phyloP scores from a whole-genome alignment of 2,113 vertebrate genomes.

The Bubo scandiacus region DNA sequence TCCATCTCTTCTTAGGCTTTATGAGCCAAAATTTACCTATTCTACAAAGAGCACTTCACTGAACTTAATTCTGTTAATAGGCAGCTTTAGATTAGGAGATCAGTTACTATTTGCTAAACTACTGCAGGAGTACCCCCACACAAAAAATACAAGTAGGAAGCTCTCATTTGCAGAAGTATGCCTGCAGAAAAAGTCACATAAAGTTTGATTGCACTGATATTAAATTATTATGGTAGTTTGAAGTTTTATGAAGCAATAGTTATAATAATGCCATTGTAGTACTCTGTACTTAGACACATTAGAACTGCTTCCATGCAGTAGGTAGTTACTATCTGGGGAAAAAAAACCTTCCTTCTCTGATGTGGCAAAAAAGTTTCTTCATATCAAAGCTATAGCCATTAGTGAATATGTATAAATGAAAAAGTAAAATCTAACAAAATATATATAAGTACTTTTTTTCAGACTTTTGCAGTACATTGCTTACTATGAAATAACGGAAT shows the following conservation, averaged over 20 bases:
- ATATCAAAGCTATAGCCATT: background rate
- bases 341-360: background rate
- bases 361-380: background rate
- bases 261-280: slow-evolving; percentile 14
- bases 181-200: background rate
- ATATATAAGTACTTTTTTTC: background rate
- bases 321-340: background rate
- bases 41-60: slow-evolving; percentile 67
- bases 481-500: background rate
- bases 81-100: slow-evolving; percentile 75
- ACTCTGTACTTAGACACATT: background rate
- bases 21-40: slow-evolving; percentile 72
- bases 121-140: slow-evolving; percentile 77
- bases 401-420: background rate
- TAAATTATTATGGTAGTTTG: slow-evolving; percentile 4
- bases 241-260: slow-evolving; percentile 17
- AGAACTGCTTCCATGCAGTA: background rate
- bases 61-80: slow-evolving; percentile 77
- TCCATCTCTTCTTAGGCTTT: slow-evolving; percentile 35
- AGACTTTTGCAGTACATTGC: background rate
- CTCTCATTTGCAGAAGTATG: background rate
- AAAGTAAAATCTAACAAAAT: background rate
- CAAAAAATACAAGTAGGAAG: background rate
- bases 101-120: slow-evolving; percentile 69
- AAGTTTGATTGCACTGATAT: slow-evolving; percentile 16